phyloP scores from a whole-genome alignment of 2,888 invertebrate genomes.

The Andrena flavipes region DNA sequence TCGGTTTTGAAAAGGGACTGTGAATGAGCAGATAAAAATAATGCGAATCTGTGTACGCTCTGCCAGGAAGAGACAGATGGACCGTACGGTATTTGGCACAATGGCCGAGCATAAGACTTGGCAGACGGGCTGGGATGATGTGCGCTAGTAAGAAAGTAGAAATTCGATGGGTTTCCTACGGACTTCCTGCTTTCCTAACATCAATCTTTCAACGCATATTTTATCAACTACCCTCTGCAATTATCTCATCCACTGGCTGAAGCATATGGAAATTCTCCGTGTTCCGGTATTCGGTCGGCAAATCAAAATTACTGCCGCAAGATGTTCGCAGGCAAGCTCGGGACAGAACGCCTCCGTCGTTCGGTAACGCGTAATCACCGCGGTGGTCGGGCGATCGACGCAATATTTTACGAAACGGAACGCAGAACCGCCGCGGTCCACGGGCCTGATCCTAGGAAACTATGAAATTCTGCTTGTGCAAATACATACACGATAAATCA shows the following conservation, averaged over 20 bases:
- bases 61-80: conserved; percentile 71
- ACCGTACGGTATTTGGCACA: conserved; percentile 72
- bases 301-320: not conserved
- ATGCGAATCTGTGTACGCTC: conserved; percentile 64
- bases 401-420: conserved; percentile 40
- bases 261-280: not conserved
- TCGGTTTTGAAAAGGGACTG: conserved; percentile 55
- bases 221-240: not conserved
- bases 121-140: conserved; percentile 64
- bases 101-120: conserved; percentile 71
- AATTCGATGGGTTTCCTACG: conserved; percentile 65
- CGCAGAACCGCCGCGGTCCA: conserved; percentile 32
- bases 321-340: not conserved
- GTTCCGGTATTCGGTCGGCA: not conserved
- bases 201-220: not conserved
- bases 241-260: not conserved
- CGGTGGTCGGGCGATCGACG: not conserved
- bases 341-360: not conserved
- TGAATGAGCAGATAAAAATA: conserved; percentile 73
- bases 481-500: conserved; percentile 73
- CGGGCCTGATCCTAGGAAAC: conserved; percentile 60
- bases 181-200: conserved; percentile 62
- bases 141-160: conserved; percentile 69
- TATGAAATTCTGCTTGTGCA: conserved; percentile 69
- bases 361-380: not conserved